Base-by-base conservation (phyloP, 2,888 invertebrate species). In the Strigamia transsilvanica region DNA sequence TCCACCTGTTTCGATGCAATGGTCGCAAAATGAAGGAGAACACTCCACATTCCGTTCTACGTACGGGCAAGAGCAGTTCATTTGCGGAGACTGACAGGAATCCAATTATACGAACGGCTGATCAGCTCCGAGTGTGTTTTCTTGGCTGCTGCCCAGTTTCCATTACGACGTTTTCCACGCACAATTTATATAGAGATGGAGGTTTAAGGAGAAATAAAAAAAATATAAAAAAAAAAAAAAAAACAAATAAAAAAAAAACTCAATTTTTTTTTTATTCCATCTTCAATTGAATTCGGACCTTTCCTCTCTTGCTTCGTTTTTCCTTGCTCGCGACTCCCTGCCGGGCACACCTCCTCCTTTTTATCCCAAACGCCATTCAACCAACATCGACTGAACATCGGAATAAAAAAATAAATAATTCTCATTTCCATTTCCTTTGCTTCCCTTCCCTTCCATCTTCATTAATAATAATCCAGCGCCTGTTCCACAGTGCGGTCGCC, bases 71-170 rank as follows among this genome's bases (percentile, higher is more conserved):
- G 66, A 66, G 66, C 66, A 66, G 66, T 66, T 66, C 66, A 66
- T 66, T 66, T 66, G 66, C 66, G 66, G 66, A 66, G 66, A 66
- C 66, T 66, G 66, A 66, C 66, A 66, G 66, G 66, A 66, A 66
- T 66, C 66, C 66, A 66, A 66, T 66, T 66, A 66, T 66, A 66
- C 66, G 66, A 66, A 66, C 66, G 66, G 66, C 66, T 66, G 66
- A 66, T 66, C 66, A 66, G 66, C 66, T 66, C 66, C 66, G 66
- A 51, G 51, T 66, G 66, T 66, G 66, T 66, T 66, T 66, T 66
- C 66, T 66, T 66, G 66, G 66, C 66, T 66, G 66, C 27, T 66
- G 27, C 66, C 66, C 66, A 66, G 66, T 27, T 66, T 66, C 66
- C 66, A 66, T 66, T 66, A 66, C 66, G 66, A 66, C 66, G 66